Evolutionary conservation across 2,113 vertebrate genomes (phyloP), one percentile per base, ranked within the genome.

Genomic region (Actinemys pallida): DNA sequence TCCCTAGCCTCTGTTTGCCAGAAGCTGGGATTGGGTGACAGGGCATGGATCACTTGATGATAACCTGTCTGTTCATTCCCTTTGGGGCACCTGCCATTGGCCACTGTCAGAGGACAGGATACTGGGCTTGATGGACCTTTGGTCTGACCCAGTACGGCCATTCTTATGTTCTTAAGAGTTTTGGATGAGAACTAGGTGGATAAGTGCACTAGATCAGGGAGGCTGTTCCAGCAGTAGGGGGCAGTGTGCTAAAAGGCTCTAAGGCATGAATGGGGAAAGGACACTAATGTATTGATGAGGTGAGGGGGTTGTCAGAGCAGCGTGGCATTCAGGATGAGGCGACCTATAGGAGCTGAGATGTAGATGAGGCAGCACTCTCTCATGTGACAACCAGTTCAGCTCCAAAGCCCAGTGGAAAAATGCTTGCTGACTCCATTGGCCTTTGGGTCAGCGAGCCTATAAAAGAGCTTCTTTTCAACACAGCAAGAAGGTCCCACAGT

Each of bases 161-260:
- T 50, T 50, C 50, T 50, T 50, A 50, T 50, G 50, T 50, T 50
- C 4, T 50, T 50, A 50, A 50, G 87, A 76, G 56, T 42, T 90
- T 83, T 19, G 29, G 86, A 69, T 87, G 31, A 42, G 56, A 29
- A 24, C n/a, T 1, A 75, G 45, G 54, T 0, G 1, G 42, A 19
- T 27, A 72, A 85, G 6, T 54, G 3, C 22, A 45, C 49, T 20
- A 57, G 88, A 35, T 0, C 0, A 2, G 86, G 59, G 29, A 53
- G 29, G 14, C 50, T 35, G 83, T 42, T 39, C 65, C 1, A 3
- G 69, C 8, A 0, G 75, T 16, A 27, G 84, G 0, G 25, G 69
- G 62, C 0, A 0, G 6, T 47, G 20, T 10, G 72, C 52, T 47
- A 52, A 59, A 29, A 52, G 79, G 4, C 50, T 81, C 31, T 20